phyloP scores from a whole-genome alignment of 1,140 invertebrate species.

The Reticulitermes speratus region DNA sequence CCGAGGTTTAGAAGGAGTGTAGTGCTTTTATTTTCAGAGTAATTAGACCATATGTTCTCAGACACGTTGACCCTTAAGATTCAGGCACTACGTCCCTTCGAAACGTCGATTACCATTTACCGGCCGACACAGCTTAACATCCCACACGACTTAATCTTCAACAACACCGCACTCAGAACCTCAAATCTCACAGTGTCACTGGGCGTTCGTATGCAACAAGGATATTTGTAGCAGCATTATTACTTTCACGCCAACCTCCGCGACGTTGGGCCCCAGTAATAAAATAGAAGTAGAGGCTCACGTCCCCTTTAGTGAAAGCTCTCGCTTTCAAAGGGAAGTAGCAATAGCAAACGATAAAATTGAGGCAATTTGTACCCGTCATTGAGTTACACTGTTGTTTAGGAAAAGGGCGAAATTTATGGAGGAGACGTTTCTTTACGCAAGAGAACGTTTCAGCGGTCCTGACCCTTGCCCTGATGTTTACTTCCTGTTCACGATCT shows the following conservation, averaged over 20 bases:
- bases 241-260: not conserved
- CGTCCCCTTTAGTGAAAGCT: not conserved
- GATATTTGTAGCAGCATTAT: not conserved
- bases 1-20: too few species aligned
- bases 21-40: too few species aligned
- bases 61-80: too few species aligned
- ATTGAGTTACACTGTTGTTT: not conserved
- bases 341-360: conserved; percentile 13
- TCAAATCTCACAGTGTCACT: not conserved
- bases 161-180: too few species aligned
- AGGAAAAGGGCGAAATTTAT: not conserved
- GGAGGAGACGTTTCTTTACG: conserved; percentile 3
- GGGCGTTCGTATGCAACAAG: not conserved
- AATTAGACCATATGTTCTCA: too few species aligned
- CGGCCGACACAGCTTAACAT: too few species aligned
- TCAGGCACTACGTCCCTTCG: too few species aligned
- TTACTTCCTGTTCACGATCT: not conserved
- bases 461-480: not conserved
- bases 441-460: not conserved
- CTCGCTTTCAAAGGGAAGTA: not conserved
- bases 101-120: too few species aligned
- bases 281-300: not conserved
- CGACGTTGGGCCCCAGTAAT: not conserved
- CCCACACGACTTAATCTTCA: too few species aligned
- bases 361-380: conserved; percentile 8